Evolutionary conservation across 2,888 invertebrate genomes (phyloP).

Genomic region (Torymus texanus): DNA sequence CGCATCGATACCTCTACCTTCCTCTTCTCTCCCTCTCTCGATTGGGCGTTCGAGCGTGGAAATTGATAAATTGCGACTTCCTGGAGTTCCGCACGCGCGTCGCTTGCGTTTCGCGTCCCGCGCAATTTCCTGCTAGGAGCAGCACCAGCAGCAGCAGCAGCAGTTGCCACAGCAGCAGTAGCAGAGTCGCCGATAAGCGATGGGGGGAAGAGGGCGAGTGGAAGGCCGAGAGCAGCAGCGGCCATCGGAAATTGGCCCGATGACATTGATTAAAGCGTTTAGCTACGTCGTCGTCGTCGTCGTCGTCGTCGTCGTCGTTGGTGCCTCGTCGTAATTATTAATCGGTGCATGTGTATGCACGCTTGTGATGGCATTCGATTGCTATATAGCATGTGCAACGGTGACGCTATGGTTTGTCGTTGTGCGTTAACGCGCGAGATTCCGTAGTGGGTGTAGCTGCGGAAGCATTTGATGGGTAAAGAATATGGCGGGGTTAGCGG

Average conservation of each 20-base stretch:
- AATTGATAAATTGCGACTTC: slow-evolving; percentile 75
- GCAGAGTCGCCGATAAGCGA: slow-evolving; percentile 20
- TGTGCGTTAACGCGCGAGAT: too few species aligned
- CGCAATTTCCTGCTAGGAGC: slow-evolving; percentile 73
- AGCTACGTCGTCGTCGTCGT: slow-evolving; percentile 48
- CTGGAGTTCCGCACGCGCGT: slow-evolving; percentile 66
- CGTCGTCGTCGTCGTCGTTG: slow-evolving; percentile 54
- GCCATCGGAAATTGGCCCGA: slow-evolving; percentile 75
- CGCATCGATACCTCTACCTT: slow-evolving; percentile 11
- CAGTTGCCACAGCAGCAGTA: background rate
- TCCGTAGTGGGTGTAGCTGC: too few species aligned
- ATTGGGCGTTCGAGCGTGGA: slow-evolving; percentile 64
- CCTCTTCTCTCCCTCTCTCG: slow-evolving; percentile 54
- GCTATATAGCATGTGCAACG: too few species aligned
- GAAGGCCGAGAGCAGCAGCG: slow-evolving; percentile 60
- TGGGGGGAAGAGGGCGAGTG: slow-evolving; percentile 52
- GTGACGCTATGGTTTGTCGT: too few species aligned
- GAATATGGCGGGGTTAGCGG: too few species aligned
- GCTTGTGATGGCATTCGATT: background rate
- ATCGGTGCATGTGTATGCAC: slow-evolving; percentile 65
- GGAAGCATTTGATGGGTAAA: too few species aligned
- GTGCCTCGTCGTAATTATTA: slow-evolving; percentile 73
- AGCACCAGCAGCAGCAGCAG: background rate
- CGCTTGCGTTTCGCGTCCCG: slow-evolving; percentile 71
- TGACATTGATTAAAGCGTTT: slow-evolving; percentile 75